These are phyloP conservation scores for Sarcophaga carnaria DNA, from an alignment of 2,888 invertebrate genomes.

Conservation along the genomic window DNA sequence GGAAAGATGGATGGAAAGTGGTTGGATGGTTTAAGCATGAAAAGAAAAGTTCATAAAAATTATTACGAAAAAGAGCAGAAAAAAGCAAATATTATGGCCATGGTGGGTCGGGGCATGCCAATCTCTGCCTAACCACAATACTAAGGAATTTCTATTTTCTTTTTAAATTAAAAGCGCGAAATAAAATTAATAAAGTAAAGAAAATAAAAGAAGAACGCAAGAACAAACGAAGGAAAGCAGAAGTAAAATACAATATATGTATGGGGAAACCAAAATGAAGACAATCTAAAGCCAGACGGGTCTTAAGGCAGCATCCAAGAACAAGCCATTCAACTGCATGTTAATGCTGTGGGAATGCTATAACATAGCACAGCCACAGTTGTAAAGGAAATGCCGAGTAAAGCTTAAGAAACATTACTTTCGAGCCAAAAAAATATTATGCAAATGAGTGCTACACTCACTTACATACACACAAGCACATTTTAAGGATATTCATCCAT, in stretches of 20 bases:
- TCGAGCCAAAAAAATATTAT: slow-evolving; percentile 46
- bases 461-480: neutral
- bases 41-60: slow-evolving; percentile 60
- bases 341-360: slow-evolving; percentile 14
- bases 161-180: slow-evolving; percentile 64
- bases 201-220: neutral
- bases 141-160: slow-evolving; percentile 52
- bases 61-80: slow-evolving; percentile 32
- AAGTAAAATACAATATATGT: slow-evolving; percentile 14
- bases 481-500: slow-evolving; percentile 1
- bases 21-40: slow-evolving; percentile 7
- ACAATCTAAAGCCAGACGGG: slow-evolving; percentile 43
- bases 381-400: slow-evolving; percentile 33
- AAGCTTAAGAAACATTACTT: slow-evolving; percentile 51
- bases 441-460: slow-evolving; percentile 53
- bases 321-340: slow-evolving; percentile 54
- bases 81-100: slow-evolving; percentile 55
- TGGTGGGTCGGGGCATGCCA: too few relatives aligned
- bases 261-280: slow-evolving; percentile 25
- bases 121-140: slow-evolving; percentile 31
- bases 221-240: too few relatives aligned
- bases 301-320: slow-evolving; percentile 28
- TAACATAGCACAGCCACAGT: neutral
- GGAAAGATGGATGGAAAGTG: slow-evolving; percentile 22
- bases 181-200: slow-evolving; percentile 66